Base-by-base conservation (phyloP, 2,113 vertebrate species). In the Cephalophus harveyi region DNA sequence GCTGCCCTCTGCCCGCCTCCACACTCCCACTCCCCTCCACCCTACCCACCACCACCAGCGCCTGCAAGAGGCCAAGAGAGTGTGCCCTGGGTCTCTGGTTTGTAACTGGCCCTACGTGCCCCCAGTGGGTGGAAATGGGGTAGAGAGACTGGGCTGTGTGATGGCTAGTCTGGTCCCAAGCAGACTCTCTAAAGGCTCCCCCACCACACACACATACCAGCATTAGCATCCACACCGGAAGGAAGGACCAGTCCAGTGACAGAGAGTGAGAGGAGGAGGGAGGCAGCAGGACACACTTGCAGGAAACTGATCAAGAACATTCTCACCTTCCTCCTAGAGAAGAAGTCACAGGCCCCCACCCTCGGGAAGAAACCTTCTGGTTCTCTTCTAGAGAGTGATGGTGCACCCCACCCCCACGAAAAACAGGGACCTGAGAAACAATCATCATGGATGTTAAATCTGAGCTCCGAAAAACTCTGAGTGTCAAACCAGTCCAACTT, bases 141-240 rank as follows among this genome's bases (percentile, higher is more conserved):
- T 25, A 9, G 13, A 81, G 36, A 64, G 36, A 10, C 62, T 57
- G 50, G 14, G 17, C 33, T 43, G 52, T 52, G 86, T 40, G n/a
- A 67, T 8, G 13, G 23, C 25, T 67, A 74, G 15, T 52, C 7
- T 57, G 16, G 17, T 28, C 27, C 4, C 48, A 78, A n/a, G 52
- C 5, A 71, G 57, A 86, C 16, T 16, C 40, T 21, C 71, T 6
- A 3, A 33, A 48, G 71, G 78, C 43, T 50, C 67, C 62, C 40
- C 6, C 5, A 25, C 2, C 46, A 7, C 7, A n/a, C 4, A 48
- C 36, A 14, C 3, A 6, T 1, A n/a, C 16, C 10, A 21, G 40
- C 78, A 52, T 23, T 91, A 52, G 27, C 21, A n/a, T 43, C 9
- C 74, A 30, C 27, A 67, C 17, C 50, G n/a, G 25, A 30, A 11